Percentiles rank a stretch among this genome's conserved stretches.
Evolutionary conservation across 2,113 vertebrate genomes (phyloP).

Genomic region (Brienomyrus longianalis): DNA sequence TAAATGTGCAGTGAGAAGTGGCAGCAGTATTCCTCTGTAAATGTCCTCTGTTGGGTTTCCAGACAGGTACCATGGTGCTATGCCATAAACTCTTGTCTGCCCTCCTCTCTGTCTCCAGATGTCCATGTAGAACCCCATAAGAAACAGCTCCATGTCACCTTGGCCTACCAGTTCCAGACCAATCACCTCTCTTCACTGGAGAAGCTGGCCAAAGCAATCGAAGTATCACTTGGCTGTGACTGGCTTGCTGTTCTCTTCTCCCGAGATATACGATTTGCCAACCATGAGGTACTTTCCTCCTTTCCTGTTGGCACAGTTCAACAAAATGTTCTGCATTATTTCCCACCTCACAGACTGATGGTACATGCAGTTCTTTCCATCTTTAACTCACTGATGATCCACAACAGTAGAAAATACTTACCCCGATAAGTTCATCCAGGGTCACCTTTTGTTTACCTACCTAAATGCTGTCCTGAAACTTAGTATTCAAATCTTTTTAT

Average conservation of each 20-base stretch:
- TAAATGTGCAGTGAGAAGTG: not conserved
- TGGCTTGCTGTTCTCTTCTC: slow-evolving; percentile 91
- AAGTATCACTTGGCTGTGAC: slow-evolving; percentile 81
- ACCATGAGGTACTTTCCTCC: slow-evolving; percentile 74
- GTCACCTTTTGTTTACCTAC: no score
- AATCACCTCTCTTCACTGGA: slow-evolving; percentile 80
- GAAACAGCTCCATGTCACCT: slow-evolving; percentile 92
- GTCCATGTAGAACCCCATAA: slow-evolving; percentile 92
- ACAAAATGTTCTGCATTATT: no score
- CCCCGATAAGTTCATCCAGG: no score
- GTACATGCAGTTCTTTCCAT: no score
- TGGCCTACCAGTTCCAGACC: slow-evolving; percentile 93
- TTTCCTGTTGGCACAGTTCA: no score
- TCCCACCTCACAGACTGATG: no score
- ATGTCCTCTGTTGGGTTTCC: not conserved
- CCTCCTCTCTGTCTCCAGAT: slow-evolving; percentile 55
- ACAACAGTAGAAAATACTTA: no score
- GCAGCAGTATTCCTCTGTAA: not conserved
- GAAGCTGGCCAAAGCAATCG: slow-evolving; percentile 82
- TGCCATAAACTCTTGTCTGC: not conserved
- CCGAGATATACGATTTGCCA: slow-evolving; percentile 91
- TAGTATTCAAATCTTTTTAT: no score
- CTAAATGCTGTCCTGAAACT: no score
- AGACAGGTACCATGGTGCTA: not conserved
- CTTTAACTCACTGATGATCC: no score